Conservation (phyloP, 2,113 vertebrate genomes). For the Lepisosteus oculatus region DNA sequence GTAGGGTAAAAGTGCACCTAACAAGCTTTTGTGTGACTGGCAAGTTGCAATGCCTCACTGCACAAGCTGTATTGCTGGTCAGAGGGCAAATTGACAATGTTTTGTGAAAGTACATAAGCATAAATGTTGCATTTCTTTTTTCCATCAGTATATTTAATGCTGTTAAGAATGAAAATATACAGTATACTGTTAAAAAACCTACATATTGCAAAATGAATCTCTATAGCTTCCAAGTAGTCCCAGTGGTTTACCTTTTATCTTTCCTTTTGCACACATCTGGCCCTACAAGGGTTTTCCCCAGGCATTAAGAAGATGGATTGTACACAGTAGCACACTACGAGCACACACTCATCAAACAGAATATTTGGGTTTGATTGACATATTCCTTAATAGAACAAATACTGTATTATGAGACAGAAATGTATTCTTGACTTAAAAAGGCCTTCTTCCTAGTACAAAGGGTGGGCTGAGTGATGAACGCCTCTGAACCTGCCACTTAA, state of each 20-base stretch:
- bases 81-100: no score
- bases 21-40: no score
- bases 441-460: not conserved
- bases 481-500: conserved; percentile 30
- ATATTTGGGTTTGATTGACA: conserved; percentile 45
- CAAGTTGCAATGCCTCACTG: no score
- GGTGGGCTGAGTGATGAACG: conserved; percentile 6
- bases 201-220: conserved; percentile 4
- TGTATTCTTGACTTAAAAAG: conserved; percentile 33
- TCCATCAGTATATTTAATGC: no score
- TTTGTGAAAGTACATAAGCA: no score
- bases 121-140: no score
- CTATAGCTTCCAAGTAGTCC: conserved; percentile 13
- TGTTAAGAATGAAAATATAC: no score
- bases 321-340: not conserved
- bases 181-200: no score
- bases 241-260: conserved; percentile 31
- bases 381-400: conserved; percentile 33
- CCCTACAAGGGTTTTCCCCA: conserved; percentile 35
- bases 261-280: conserved; percentile 41
- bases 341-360: conserved; percentile 44
- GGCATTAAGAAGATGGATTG: conserved; percentile 29
- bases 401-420: conserved; percentile 33
- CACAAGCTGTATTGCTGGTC: no score
- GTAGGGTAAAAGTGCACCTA: no score